Conservation (phyloP, 2,888 invertebrate species). For the Lepidonotus clava region DNA sequence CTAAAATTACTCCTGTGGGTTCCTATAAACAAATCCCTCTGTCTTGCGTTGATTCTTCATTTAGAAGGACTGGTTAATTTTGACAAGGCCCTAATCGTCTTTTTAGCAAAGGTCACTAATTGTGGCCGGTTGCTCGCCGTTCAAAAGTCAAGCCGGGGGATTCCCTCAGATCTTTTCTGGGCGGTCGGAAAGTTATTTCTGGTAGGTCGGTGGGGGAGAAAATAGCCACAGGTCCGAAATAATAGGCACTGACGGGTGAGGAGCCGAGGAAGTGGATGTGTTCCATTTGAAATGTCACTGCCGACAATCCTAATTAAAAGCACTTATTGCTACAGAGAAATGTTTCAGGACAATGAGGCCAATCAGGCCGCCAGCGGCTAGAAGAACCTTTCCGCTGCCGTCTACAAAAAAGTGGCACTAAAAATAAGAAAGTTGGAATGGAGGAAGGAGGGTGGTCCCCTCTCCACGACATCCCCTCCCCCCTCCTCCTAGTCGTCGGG, state of each 20-base stretch:
- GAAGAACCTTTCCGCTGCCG: slow-evolving; percentile 35
- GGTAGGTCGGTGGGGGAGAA: background rate
- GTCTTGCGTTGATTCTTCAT: background rate
- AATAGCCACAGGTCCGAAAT: slow-evolving; percentile 6
- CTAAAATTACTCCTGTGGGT: background rate
- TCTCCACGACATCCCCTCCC: background rate
- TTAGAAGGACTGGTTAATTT: slow-evolving; percentile 18
- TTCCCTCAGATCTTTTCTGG: slow-evolving; percentile 28
- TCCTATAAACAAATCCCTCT: background rate
- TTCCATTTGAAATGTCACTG: slow-evolving; percentile 52
- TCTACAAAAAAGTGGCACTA: background rate
- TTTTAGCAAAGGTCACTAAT: slow-evolving; percentile 19
- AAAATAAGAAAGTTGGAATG: background rate
- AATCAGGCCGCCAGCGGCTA: background rate
- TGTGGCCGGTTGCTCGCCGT: background rate
- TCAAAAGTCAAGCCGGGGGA: slow-evolving; percentile 27
- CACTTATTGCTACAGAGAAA: slow-evolving; percentile 37
- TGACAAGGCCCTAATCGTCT: background rate
- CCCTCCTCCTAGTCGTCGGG: too few relatives aligned
- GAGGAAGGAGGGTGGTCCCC: background rate
- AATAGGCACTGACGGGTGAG: background rate
- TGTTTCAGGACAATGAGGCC: slow-evolving; percentile 46
- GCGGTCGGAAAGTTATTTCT: background rate
- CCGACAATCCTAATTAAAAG: slow-evolving; percentile 20
- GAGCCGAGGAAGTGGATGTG: slow-evolving; percentile 43